A percentile compares a stretch with the other conserved stretches of the same genome.
Evolutionary conservation across 2,797 vertebrate species (phyloP).

Genomic region (Discoglossus pictus): DNA sequence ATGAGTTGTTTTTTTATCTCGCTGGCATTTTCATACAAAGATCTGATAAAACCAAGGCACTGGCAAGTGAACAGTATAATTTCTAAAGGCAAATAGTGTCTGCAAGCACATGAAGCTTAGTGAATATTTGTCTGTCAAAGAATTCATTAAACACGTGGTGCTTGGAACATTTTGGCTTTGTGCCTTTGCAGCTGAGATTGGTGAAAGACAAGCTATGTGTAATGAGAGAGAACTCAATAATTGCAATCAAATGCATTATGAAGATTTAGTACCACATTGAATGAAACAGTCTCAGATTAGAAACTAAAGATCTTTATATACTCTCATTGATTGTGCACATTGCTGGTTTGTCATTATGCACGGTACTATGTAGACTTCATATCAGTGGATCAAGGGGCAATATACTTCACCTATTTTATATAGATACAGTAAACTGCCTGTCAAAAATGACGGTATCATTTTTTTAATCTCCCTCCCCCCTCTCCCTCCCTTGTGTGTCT

Average conservation of each 20-base stretch:
- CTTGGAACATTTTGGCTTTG: not conserved
- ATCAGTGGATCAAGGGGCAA: too few species aligned
- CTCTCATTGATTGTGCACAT: too few species aligned
- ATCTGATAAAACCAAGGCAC: not conserved
- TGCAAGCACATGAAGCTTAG: not conserved
- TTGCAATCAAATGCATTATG: slow-evolving; percentile 1
- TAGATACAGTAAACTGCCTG: too few species aligned
- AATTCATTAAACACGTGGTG: not conserved
- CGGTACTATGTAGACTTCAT: too few species aligned
- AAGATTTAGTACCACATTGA: not conserved
- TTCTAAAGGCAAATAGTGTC: not conserved
- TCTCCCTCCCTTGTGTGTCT: too few species aligned
- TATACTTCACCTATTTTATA: too few species aligned
- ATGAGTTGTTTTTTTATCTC: not conserved
- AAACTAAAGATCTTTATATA: too few species aligned
- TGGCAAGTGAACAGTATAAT: slow-evolving; percentile 3
- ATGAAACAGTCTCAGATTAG: too few species aligned
- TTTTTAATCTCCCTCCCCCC: too few species aligned
- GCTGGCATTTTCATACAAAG: slow-evolving; percentile 1
- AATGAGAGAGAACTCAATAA: slow-evolving; percentile 4
- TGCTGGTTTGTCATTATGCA: too few species aligned
- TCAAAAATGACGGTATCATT: too few species aligned
- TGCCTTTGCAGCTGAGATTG: slow-evolving; percentile 42
- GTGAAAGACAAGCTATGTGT: slow-evolving; percentile 23
- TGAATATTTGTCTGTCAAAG: not conserved